Base-by-base conservation (phyloP, 2,888 invertebrate genomes). In the Platycheirus albimanus region DNA sequence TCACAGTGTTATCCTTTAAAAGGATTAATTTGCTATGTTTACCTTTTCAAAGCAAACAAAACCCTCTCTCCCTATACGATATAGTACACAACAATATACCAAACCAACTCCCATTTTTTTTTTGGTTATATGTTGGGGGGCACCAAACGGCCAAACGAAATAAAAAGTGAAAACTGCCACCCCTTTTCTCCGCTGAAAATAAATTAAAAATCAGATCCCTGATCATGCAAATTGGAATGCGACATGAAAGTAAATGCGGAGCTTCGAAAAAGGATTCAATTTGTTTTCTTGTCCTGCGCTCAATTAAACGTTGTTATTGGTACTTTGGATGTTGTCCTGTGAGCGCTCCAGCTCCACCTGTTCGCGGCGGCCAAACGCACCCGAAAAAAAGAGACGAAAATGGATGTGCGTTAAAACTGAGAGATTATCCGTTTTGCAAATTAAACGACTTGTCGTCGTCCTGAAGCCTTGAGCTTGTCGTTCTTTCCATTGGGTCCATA, bases 21-120 rank as follows among this genome's bases (percentile, higher is more conserved):
- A 77, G 81, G 81, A 81, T 71, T 81, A 81, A 81, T 81, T 81
- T 81, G 77, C 58, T 77, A 30, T 77, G 77, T 81, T 81, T 81
- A 71, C 49, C 36, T 58, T 75, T 64, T 36, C 41, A 28, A 43
- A 56, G 38, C 17, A 54, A 61, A 24, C 17, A 24, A 24, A 54
- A 28, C 41, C 17, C 19, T 6, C 19, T n/a, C n/a, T n/a, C n/a
- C n/a, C n/a, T n/a, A n/a, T n/a, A n/a, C n/a, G n/a, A n/a, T n/a
- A n/a, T n/a, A n/a, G n/a, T n/a, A n/a, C n/a, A n/a, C n/a, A n/a
- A n/a, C n/a, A n/a, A 43, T n/a, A 36, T 7, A 51, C 30, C 49
- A 49, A 58, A 28, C 15, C 19, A 54, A 36, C 8, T 2, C 47
- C 15, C 13, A 20, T 3, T 30, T 30, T 11, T 45, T 38, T 41